Base-by-base conservation (phyloP, 2,888 invertebrate species). In the Volucella zonaria region DNA sequence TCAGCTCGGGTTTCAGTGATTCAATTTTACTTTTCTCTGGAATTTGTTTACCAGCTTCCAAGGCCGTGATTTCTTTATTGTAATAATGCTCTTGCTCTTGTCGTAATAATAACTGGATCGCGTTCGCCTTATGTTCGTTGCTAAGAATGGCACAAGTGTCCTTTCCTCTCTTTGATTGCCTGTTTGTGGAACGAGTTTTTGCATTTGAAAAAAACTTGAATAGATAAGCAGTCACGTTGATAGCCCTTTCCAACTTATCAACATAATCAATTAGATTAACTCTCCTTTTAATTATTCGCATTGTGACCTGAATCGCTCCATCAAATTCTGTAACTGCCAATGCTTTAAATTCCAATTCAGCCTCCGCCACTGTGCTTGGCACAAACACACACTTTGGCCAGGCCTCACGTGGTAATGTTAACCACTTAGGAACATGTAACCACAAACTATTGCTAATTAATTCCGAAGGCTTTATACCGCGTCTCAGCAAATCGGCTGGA, bases 291-390 rank as follows among this genome's bases (percentile, higher is more conserved):
- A 18, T 18, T 52, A 18, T 52, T 52, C 52, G 52, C 52, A 52
- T 52, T 52, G 52, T 52, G 15, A 52, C 4, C 52, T 52, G 56
- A 31, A 59, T 45, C n/a, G n/a, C n/a, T n/a, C n/a, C n/a, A n/a
- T n/a, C n/a, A n/a, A n/a, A n/a, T n/a, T n/a, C n/a, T n/a, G n/a
- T 18, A 59, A 14, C 3, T 73, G 49, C 4, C 38, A 31, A 31
- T 67, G 76, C 23, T 8, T 42, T 38, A 77, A 1, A 11, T 74
- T 77, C 1, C 73, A 42, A 11, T 52, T 77, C 3, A 73, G 11
- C 3, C n/a, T 82, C 77, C 1, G 82, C 81, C 38, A 70, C 71
- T 58, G 68, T 68, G n/a, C 23, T 12, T 18, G 18, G 18, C 18
- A 18, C 18, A 1, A n/a, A n/a, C n/a, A n/a, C n/a, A n/a, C n/a